These are phyloP conservation scores for Mesocricetus auratus DNA, from an alignment of 2,113 vertebrate species.

Conservation along the genomic window DNA sequence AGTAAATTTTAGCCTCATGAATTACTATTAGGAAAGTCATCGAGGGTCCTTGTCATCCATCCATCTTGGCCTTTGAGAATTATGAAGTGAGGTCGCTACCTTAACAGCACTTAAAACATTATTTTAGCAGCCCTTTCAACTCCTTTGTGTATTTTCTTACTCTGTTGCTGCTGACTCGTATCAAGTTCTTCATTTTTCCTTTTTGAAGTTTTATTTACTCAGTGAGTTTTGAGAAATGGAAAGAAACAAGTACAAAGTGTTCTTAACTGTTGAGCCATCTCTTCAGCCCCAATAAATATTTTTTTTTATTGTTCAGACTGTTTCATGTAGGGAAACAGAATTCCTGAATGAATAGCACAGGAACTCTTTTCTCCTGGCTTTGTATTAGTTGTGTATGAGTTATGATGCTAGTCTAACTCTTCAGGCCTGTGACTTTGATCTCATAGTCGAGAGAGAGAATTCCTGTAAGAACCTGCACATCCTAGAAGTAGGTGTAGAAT, in stretches of 20 bases:
- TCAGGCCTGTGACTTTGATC: background rate
- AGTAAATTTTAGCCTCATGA: background rate
- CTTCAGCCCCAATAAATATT: background rate
- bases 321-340: conserved; percentile 14
- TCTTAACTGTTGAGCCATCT: background rate
- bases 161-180: background rate
- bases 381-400: background rate
- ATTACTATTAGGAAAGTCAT: background rate
- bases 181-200: background rate
- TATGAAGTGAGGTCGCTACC: background rate
- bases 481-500: background rate
- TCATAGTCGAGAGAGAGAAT: background rate
- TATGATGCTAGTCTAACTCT: background rate
- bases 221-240: background rate
- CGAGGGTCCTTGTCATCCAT: background rate
- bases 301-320: background rate
- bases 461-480: background rate
- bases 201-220: background rate
- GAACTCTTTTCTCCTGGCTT: background rate
- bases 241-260: background rate
- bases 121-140: background rate
- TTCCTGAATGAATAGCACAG: background rate
- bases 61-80: background rate
- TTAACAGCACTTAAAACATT: background rate
- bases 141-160: background rate